Percentiles rank a stretch among this genome's conserved stretches.
Evolutionary conservation across 2,888 invertebrate species (phyloP).

Genomic region (Himalopsyche kuldschensis): DNA sequence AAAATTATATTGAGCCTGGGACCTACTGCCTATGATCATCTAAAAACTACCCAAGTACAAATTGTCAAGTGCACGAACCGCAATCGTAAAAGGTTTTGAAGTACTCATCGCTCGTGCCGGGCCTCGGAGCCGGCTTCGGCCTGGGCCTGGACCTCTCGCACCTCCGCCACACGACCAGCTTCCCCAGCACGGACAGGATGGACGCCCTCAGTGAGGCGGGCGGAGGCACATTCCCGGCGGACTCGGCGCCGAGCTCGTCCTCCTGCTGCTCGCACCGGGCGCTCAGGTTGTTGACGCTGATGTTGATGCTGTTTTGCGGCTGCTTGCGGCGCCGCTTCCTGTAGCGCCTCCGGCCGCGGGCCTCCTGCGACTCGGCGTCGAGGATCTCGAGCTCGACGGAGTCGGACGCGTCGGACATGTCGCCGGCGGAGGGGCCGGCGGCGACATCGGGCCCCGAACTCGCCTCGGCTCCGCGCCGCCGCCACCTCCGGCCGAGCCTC

Average conservation of each 20-base stretch:
- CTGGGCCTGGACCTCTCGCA: constrained; percentile 51
- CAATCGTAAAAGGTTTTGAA: constrained; percentile 59
- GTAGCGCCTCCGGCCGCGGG: constrained; percentile 65
- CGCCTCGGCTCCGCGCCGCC: constrained; percentile 47
- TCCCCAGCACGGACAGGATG: constrained; percentile 66
- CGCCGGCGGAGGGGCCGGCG: constrained; percentile 56
- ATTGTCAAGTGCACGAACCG: constrained; percentile 47
- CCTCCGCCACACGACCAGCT: constrained; percentile 58
- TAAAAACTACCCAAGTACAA: too few relatives aligned
- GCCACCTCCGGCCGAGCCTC: constrained; percentile 48
- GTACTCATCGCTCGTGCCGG: constrained; percentile 59
- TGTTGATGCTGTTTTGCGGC: constrained; percentile 44
- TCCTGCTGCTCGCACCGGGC: constrained; percentile 69
- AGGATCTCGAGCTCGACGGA: constrained; percentile 78
- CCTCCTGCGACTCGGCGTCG: constrained; percentile 65
- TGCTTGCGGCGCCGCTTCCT: constrained; percentile 56
- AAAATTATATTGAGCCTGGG: too few relatives aligned
- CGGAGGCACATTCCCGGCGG: constrained; percentile 66
- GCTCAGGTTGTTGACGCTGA: constrained; percentile 46
- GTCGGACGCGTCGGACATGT: constrained; percentile 68
- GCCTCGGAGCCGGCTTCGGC: constrained; percentile 44
- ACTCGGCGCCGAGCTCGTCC: constrained; percentile 71
- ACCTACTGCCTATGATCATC: too few relatives aligned
- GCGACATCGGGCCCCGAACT: constrained; percentile 45
- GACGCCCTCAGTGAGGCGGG: constrained; percentile 66